phyloP scores from a whole-genome alignment of 2,888 invertebrate species.

The Schizotus pectinicornis region DNA sequence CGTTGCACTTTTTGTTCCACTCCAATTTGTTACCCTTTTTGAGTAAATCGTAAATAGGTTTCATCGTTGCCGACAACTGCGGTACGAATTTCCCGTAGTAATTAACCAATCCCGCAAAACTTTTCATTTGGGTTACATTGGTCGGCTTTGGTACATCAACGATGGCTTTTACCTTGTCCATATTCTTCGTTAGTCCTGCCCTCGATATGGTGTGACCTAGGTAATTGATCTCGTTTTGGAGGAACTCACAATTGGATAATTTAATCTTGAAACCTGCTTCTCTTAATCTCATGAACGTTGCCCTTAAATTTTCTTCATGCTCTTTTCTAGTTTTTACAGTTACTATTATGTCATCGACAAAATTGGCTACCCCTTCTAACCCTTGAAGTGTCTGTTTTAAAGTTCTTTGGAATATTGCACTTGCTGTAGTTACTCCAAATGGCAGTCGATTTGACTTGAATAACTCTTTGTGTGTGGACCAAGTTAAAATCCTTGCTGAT shows the following conservation, averaged over 20 bases:
- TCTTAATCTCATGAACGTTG: too few species aligned
- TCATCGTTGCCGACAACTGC: constrained; percentile 15
- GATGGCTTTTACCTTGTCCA: constrained; percentile 18
- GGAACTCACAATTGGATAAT: constrained; percentile 24
- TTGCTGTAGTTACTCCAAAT: too few species aligned
- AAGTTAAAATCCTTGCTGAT: too few species aligned
- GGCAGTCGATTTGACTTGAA: too few species aligned
- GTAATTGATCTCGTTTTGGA: constrained; percentile 19
- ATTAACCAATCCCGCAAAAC: constrained; percentile 19
- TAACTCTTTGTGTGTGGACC: too few species aligned
- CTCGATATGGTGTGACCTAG: constrained; percentile 13
- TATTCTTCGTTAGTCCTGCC: constrained; percentile 6
- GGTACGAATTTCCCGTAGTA: constrained; percentile 30
- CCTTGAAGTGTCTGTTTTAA: too few species aligned
- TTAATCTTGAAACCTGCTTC: too few species aligned
- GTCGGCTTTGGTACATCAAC: constrained; percentile 12
- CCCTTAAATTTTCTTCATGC: too few species aligned
- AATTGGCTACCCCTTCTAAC: too few species aligned
- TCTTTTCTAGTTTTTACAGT: too few species aligned
- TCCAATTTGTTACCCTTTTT: constrained; percentile 24
- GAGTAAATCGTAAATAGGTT: constrained; percentile 29
- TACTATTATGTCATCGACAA: too few species aligned
- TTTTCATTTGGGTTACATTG: constrained; percentile 5
- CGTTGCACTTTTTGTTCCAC: constrained; percentile 29
- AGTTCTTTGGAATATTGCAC: too few species aligned